Conservation (phyloP, 2,797 vertebrate genomes). For the Ammospiza maritima region DNA sequence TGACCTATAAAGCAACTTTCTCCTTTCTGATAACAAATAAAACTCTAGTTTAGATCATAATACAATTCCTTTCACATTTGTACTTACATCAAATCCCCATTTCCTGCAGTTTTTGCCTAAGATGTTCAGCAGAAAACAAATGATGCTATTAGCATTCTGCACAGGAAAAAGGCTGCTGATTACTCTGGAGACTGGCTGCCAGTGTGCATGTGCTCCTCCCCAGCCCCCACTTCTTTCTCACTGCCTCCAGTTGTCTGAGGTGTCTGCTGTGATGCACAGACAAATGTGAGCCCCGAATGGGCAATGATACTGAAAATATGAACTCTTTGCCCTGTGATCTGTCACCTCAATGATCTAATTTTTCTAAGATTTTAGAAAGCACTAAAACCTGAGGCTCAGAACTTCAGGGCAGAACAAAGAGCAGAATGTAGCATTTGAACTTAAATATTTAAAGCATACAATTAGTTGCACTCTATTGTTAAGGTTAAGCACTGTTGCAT, state of each 20-base stretch:
- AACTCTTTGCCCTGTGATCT: slow-evolving; percentile 4
- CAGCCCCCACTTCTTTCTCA: background rate
- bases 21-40: background rate
- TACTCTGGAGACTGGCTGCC: background rate
- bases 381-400: background rate
- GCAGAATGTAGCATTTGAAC: background rate
- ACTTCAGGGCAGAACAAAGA: background rate
- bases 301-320: background rate
- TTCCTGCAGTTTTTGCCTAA: slow-evolving; percentile 22
- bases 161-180: slow-evolving; percentile 25
- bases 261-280: background rate
- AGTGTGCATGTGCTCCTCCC: background rate
- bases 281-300: background rate
- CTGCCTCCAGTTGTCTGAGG: background rate
- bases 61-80: slow-evolving; percentile 16
- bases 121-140: slow-evolving; percentile 44
- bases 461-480: background rate
- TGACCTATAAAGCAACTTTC: background rate
- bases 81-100: slow-evolving; percentile 17
- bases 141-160: slow-evolving; percentile 34
- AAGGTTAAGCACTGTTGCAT: slow-evolving; percentile 19
- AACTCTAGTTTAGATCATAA: background rate
- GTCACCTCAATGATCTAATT: background rate
- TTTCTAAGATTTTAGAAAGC: background rate
- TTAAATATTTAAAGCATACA: background rate